Base-by-base conservation (phyloP, 92 coral and sea anemone genomes). In the Paramuricea clavata region DNA sequence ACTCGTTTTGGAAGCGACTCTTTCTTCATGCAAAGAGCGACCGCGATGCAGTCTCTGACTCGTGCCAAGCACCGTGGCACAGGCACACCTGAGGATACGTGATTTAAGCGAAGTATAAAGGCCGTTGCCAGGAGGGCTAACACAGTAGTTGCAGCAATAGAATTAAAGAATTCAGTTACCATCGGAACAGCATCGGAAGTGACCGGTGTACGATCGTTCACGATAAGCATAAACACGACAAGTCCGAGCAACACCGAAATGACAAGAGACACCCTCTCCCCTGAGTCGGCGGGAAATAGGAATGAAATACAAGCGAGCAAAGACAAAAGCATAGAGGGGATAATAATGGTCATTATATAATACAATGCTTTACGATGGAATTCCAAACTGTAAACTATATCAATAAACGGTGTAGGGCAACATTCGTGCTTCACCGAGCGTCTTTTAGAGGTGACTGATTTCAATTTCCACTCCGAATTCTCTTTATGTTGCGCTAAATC, bases 321-420 rank as follows among this genome's bases (percentile, higher is more conserved):
- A n/a, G 98, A 87, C 67, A 95, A 92, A 33, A 95, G 95, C 76
- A 95, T 89, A 74, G 95, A 95, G 22, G 98, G 98, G 54, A 94
- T 89, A 83, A 95, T 92, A 78, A 95, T 91, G 83, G 92, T 95
- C 93, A 91, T 92, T 47, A 95, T 95, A 87, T 94, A 95, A 82
- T 92, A 95, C 30, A 95, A 97, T 17, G 98, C 95, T 79, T 95
- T 95, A 16, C 98, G 95, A 57, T 95, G 93, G 43, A 95, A 85
- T 57, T 94, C 94, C 36, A 95, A 89, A 82, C 81, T 85, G 89
- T 92, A 94, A 23, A 97, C 94, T 81, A 95, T 91, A 73, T 95
- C 98, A 12, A 93, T 93, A 67, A 94, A 95, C 15, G 98, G 98
- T 78, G 92, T 97, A 32, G 98, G 98, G 68, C 98, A 95, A 77